Percentiles rank a stretch among this genome's conserved stretches.
Evolutionary conservation across 1,140 invertebrate genomes (phyloP).

Genomic region (Ips typographus): DNA sequence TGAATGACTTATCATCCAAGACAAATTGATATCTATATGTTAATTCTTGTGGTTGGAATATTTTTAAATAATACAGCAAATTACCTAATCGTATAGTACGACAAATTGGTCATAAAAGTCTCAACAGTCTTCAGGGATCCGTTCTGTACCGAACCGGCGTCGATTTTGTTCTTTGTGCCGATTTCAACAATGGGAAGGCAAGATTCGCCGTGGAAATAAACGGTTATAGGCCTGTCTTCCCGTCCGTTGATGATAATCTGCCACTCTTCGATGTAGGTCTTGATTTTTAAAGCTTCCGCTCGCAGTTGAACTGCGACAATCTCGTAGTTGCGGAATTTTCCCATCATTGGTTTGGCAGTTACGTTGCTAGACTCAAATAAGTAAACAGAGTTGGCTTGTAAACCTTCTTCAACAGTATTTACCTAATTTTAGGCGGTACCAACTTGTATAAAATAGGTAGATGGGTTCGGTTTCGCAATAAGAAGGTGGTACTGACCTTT

Average conservation of each 20-base stretch:
- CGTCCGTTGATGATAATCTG: conserved; percentile 37
- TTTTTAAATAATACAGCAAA: no score
- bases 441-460: conserved; percentile 42
- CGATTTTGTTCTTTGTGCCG: conserved; percentile 23
- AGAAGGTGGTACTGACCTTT: conserved; percentile 33
- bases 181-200: conserved; percentile 21
- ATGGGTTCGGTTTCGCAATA: conserved; percentile 37
- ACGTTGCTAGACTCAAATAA: conserved; percentile 34
- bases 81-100: not conserved
- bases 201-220: conserved; percentile 37
- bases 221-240: conserved; percentile 15
- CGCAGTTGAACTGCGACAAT: conserved; percentile 37
- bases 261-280: conserved; percentile 40
- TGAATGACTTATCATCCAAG: no score
- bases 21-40: no score
- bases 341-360: conserved; percentile 39
- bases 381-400: not conserved
- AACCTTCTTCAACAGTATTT: conserved; percentile 12
- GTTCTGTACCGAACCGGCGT: conserved; percentile 24
- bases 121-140: conserved; percentile 8
- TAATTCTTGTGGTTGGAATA: no score
- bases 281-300: conserved; percentile 14
- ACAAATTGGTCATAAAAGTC: conserved; percentile 22
- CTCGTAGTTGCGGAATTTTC: conserved; percentile 30
- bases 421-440: conserved; percentile 40